Conservation (phyloP, 2,888 invertebrate species). For the Pyrrhia umbra region DNA sequence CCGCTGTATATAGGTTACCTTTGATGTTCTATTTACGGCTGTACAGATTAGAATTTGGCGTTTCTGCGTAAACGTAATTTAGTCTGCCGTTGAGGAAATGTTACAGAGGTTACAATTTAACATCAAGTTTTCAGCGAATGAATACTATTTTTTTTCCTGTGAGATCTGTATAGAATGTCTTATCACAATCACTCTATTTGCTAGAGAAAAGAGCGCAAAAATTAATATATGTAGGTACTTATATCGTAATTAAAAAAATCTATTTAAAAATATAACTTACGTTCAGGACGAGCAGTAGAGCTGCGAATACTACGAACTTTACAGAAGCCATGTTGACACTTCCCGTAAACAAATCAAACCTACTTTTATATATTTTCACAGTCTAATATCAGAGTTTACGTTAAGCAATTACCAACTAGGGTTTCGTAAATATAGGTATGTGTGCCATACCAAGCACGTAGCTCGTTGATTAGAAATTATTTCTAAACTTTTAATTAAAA, state of each 20-base stretch:
- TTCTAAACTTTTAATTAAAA: constrained; percentile 25
- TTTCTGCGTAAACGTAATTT: constrained; percentile 43
- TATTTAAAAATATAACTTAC: constrained; percentile 59
- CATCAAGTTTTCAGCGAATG: background rate
- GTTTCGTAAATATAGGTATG: constrained; percentile 66
- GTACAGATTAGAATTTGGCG: constrained; percentile 16
- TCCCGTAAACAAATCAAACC: constrained; percentile 28
- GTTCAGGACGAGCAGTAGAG: constrained; percentile 68
- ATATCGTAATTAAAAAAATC: background rate
- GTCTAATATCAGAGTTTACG: constrained; percentile 23
- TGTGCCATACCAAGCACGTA: constrained; percentile 69
- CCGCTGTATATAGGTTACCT: constrained; percentile 32
- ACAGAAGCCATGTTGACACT: constrained; percentile 68
- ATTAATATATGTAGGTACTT: background rate
- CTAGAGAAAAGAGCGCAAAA: too few species aligned
- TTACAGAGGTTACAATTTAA: background rate
- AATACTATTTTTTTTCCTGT: too few species aligned
- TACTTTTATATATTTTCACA: constrained; percentile 50
- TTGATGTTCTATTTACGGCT: constrained; percentile 41
- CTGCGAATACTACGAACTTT: constrained; percentile 68
- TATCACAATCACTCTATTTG: too few species aligned
- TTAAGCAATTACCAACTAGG: constrained; percentile 58
- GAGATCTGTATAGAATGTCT: too few species aligned
- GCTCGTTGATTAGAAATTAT: constrained; percentile 42
- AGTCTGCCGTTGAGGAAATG: background rate